phyloP scores from a whole-genome alignment of 2,888 invertebrate species.

The Nephrocerus scutellatus region DNA sequence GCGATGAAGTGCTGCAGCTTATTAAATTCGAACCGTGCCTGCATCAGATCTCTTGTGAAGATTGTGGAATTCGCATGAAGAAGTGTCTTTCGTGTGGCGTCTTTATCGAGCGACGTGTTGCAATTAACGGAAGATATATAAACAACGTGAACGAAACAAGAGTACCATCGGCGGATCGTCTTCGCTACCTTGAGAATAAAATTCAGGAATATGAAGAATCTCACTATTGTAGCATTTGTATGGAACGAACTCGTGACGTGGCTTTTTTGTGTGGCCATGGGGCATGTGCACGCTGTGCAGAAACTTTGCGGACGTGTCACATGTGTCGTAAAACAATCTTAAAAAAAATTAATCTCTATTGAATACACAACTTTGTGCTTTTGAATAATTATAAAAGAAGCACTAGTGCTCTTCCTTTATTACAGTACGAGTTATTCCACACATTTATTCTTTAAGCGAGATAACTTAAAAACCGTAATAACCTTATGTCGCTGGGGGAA shows the following conservation, averaged over 20 bases:
- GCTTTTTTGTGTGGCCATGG: conserved; percentile 86
- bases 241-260: conserved; percentile 74
- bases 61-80: conserved; percentile 70
- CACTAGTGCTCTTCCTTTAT: no score
- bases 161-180: conserved; percentile 60
- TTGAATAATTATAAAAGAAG: no score
- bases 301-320: conserved; percentile 74
- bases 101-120: conserved; percentile 53
- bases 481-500: no score
- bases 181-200: conserved; percentile 64
- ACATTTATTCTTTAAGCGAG: no score
- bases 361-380: conserved; percentile 14
- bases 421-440: no score
- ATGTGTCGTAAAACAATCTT: conserved; percentile 55
- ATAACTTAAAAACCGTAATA: no score
- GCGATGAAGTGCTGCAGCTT: conserved; percentile 60
- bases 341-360: conserved; percentile 47
- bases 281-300: conserved; percentile 74
- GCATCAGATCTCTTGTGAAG: conserved; percentile 67
- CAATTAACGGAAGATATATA: conserved; percentile 50
- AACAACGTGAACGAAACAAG: conserved; percentile 47
- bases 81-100: conserved; percentile 65
- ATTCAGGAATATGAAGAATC: conserved; percentile 82
- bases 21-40: conserved; percentile 67
- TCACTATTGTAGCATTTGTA: conserved; percentile 78